Evolutionary conservation across 92 coral and sea anemone genomes (phyloP), one percentile per base, ranked within the genome.

Genomic region (Parazoanthus darwini): DNA sequence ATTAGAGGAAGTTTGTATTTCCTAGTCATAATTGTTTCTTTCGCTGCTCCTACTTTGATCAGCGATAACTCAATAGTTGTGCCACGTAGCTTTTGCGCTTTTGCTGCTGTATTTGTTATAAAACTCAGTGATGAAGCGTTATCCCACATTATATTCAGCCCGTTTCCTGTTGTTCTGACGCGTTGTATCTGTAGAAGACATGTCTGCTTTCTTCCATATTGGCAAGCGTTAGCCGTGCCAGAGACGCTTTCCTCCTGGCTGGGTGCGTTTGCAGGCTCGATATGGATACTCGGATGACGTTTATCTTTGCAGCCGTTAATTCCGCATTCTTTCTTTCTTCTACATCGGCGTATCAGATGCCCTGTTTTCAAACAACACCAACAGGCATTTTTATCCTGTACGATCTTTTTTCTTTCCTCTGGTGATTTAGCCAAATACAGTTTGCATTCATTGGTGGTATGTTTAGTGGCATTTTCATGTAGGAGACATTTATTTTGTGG

Each of bases 1-100:
- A 92, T 54, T n/a, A 93, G 86, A 33, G 96, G 92, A 58, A 93
- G 90, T 76, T 79, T 85, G 86, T 93, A 93, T 77, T 91, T 83
- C 77, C 46, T 59, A 43, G 93, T 79, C 54, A 68, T 71, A 58
- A 91, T 91, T 71, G 91, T 90, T 81, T 85, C 86, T 86, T 80
- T 91, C 82, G 85, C 71, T 38, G 85, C 92, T 65, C 92, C 92
- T 65, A 89, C 86, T 77, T 93, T 91, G 48, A 86, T 82, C 79
- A 93, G 91, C 74, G 84, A 80, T 46, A 67, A 59, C 54, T 89
- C 88, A 74, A 50, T 77, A 85, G 22, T 56, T 82, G 68, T 73
- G 38, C 88, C 88, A 48, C 77, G 50, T 54, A 85, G 66, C 59
- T 73, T 67, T 85, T 85, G 81, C 54, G 51, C 88, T 70, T 85